Conservation (phyloP, 2,113 vertebrate species). For the Cranoglanis bouderius region DNA sequence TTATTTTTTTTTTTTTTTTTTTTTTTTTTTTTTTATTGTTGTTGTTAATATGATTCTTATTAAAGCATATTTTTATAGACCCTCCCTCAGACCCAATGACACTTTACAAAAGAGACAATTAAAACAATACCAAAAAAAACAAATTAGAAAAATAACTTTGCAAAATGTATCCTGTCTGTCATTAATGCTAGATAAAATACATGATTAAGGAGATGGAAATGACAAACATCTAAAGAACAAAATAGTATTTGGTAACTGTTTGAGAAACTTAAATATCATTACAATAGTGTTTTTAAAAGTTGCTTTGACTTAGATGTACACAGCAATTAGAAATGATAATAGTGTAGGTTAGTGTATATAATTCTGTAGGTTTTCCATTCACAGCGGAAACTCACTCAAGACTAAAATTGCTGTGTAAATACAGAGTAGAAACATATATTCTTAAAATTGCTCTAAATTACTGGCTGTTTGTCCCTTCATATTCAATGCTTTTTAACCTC, state of each 20-base stretch:
- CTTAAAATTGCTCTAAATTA: too few relatives aligned
- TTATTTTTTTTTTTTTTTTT: too few relatives aligned
- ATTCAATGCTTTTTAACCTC: conserved; percentile 2
- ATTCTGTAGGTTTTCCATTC: background rate
- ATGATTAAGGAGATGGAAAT: too few relatives aligned
- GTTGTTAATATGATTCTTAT: background rate
- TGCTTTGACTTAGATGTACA: background rate
- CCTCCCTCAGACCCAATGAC: too few relatives aligned
- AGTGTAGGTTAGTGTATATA: background rate
- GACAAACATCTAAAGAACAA: too few relatives aligned
- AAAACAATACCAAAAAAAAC: too few relatives aligned
- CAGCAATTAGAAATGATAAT: too few relatives aligned
- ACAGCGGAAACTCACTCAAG: background rate
- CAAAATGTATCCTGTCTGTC: too few relatives aligned
- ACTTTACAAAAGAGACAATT: too few relatives aligned
- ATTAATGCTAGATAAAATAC: too few relatives aligned
- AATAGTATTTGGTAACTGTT: background rate
- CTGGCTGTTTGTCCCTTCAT: background rate
- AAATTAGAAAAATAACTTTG: too few relatives aligned
- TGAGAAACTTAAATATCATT: background rate
- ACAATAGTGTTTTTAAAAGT: background rate
- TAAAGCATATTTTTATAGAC: background rate
- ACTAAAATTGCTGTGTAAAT: background rate
- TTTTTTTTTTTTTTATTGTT: too few relatives aligned
- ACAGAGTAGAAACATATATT: background rate